phyloP scores from a whole-genome alignment of 2,888 invertebrate genomes.

The Pristionchus maxplancki region DNA sequence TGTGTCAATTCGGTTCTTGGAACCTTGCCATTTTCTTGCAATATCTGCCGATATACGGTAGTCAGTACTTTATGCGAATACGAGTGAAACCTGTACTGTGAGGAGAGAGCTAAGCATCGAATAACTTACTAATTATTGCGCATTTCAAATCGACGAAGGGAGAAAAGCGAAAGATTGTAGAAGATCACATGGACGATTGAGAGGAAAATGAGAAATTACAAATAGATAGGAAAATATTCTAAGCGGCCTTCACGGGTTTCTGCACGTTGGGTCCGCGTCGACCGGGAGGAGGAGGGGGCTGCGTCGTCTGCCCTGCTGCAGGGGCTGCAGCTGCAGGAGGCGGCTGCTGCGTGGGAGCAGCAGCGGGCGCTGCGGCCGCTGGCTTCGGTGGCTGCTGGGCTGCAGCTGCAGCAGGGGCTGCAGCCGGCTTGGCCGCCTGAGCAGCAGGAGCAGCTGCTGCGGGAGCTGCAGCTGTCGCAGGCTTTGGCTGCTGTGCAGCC shows the following conservation, averaged over 20 bases:
- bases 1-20: too few species aligned
- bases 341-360: background rate
- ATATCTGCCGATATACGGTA: too few species aligned
- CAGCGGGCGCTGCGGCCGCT: background rate
- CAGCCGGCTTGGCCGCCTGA: background rate
- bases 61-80: slow-evolving; percentile 8
- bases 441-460: slow-evolving; percentile 13
- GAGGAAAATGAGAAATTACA: background rate
- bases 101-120: slow-evolving; percentile 7
- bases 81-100: background rate
- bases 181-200: slow-evolving; percentile 5
- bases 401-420: background rate
- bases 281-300: slow-evolving; percentile 33
- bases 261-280: slow-evolving; percentile 46
- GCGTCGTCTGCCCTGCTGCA: background rate
- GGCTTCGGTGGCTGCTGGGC: background rate
- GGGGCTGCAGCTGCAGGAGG: background rate
- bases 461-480: background rate
- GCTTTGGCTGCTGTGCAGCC: background rate
- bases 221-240: background rate
- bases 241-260: slow-evolving; percentile 37
- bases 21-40: too few species aligned
- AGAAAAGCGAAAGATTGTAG: slow-evolving; percentile 35
- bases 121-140: slow-evolving; percentile 19
- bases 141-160: background rate